Conservation (phyloP, 2,797 vertebrate genomes). For the Leptodactylus fallax region DNA sequence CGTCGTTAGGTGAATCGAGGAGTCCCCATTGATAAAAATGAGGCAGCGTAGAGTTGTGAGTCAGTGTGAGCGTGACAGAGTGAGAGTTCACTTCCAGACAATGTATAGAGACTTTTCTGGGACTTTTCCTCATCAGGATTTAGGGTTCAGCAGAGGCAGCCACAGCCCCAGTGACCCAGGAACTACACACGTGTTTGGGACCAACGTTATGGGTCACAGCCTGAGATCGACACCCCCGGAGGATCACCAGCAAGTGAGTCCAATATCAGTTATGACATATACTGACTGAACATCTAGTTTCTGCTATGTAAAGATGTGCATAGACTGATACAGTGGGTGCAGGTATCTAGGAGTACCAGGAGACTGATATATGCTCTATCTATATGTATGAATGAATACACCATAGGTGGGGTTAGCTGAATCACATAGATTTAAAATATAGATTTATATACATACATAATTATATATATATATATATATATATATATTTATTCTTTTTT, state of each 20-base stretch:
- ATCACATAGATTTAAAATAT: no score
- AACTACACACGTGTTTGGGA: not conserved
- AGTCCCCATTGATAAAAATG: constrained; percentile 60
- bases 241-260: constrained; percentile 46
- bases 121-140: constrained; percentile 48
- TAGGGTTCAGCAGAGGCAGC: constrained; percentile 53
- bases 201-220: constrained; percentile 44
- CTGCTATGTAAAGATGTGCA: not conserved
- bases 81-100: not conserved
- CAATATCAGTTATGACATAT: not conserved
- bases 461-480: no score
- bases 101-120: constrained; percentile 59
- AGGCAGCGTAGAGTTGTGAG: constrained; percentile 33
- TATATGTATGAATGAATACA: no score
- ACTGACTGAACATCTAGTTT: not conserved
- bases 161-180: constrained; percentile 35
- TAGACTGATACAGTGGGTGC: not conserved
- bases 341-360: not conserved
- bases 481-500: no score
- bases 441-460: no score
- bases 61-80: constrained; percentile 54
- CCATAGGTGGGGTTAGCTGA: no score
- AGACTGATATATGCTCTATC: no score
- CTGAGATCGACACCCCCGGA: not conserved
- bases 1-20: not conserved